Evolutionary conservation across 2,888 invertebrate species (phyloP).

Genomic region (Drosophila peninsularis): DNA sequence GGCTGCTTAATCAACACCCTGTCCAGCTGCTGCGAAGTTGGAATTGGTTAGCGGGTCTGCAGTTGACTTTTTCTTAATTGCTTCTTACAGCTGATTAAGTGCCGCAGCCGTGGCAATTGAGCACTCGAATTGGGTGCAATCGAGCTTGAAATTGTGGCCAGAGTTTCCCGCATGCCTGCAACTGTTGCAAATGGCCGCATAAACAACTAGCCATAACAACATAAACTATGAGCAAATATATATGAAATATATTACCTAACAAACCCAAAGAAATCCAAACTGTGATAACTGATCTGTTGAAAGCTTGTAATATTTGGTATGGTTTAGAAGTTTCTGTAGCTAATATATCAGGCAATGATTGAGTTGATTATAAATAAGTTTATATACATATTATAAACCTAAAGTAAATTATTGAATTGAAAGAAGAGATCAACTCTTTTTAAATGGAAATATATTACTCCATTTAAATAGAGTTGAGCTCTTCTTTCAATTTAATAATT

Average conservation of each 20-base stretch:
- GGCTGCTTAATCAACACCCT: constrained; percentile 73
- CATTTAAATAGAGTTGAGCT: no score
- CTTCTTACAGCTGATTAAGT: constrained; percentile 66
- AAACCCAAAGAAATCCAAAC: no score
- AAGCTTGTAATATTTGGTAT: neutral
- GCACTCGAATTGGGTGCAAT: constrained; percentile 48
- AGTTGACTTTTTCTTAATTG: constrained; percentile 74
- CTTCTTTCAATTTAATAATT: no score
- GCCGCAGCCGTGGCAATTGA: constrained; percentile 45
- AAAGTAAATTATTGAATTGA: neutral
- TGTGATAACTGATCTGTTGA: neutral
- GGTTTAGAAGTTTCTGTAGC: no score
- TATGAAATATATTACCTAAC: no score
- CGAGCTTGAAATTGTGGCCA: constrained; percentile 63
- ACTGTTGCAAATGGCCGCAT: constrained; percentile 19
- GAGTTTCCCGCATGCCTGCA: constrained; percentile 6
- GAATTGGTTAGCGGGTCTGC: constrained; percentile 60
- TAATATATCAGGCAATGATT: no score
- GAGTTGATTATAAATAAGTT: no score
- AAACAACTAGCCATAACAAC: constrained; percentile 6
- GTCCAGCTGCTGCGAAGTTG: constrained; percentile 40
- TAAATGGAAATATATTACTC: neutral
- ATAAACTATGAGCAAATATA: no score
- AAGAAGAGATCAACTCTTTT: neutral
- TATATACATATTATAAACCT: neutral